These are phyloP conservation scores for Sebastes alutus DNA, from an alignment of 2,797 vertebrate genomes.

Conservation along the genomic window DNA sequence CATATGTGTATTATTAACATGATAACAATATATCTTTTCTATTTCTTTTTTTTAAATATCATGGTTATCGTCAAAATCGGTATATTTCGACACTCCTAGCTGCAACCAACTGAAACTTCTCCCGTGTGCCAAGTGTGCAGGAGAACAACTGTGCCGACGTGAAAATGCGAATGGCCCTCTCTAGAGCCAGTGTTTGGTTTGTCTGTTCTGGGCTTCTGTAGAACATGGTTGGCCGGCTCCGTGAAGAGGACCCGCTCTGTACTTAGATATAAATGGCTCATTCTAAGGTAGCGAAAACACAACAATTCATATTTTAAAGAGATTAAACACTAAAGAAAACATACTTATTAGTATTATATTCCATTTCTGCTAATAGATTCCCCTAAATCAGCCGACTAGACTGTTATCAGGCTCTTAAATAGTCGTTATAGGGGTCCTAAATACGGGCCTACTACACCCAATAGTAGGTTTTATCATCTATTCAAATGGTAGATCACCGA, in stretches of 20 bases:
- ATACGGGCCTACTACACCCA: too few species aligned
- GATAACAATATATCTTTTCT: too few species aligned
- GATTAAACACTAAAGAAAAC: not conserved
- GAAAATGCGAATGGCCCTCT: not conserved
- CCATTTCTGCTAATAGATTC: too few species aligned
- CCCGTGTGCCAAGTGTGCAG: not conserved
- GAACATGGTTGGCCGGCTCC: not conserved
- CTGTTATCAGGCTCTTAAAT: too few species aligned
- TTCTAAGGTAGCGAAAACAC: not conserved
- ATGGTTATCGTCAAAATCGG: too few species aligned
- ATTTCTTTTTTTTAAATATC: not conserved
- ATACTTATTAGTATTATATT: rapidly evolving
- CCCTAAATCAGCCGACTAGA: too few species aligned
- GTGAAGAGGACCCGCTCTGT: rapidly evolving
- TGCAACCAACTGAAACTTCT: not conserved
- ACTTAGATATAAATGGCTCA: not conserved
- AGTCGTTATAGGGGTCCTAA: too few species aligned
- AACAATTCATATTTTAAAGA: rapidly evolving
- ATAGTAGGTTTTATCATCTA: too few species aligned
- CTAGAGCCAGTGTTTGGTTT: not conserved
- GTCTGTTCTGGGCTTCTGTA: not conserved
- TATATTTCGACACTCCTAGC: not conserved
- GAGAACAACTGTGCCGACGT: not conserved
- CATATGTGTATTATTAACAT: too few species aligned
- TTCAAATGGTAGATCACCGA: too few species aligned